phyloP scores from a whole-genome alignment of 1,140 invertebrate species.

The Trissolcus basalis region DNA sequence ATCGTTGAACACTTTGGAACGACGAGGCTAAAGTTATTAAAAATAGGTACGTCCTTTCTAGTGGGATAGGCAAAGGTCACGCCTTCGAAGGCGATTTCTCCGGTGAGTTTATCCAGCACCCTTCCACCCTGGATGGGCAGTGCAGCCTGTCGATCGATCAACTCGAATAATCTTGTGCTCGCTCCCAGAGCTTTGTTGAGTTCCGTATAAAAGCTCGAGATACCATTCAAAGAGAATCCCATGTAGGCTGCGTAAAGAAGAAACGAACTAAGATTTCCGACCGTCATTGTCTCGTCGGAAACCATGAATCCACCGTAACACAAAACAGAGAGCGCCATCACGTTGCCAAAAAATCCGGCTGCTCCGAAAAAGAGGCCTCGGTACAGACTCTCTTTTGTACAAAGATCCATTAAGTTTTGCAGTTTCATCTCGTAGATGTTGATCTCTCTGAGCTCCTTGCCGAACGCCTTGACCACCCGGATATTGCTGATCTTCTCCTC shows the following conservation, averaged over 20 bases:
- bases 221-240: slow-evolving; percentile 89
- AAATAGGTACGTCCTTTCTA: slow-evolving; percentile 79
- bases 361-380: slow-evolving; percentile 93
- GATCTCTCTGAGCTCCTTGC: slow-evolving; percentile 88
- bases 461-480: slow-evolving; percentile 94
- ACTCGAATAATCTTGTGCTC: slow-evolving; percentile 90
- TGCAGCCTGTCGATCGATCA: slow-evolving; percentile 87
- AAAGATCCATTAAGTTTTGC: slow-evolving; percentile 84
- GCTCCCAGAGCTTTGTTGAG: slow-evolving; percentile 95
- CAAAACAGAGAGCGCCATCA: slow-evolving; percentile 92
- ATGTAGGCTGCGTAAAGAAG: slow-evolving; percentile 95
- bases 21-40: slow-evolving; percentile 83
- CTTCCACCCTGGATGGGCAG: slow-evolving; percentile 82
- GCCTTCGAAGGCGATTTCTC: slow-evolving; percentile 83
- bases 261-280: slow-evolving; percentile 94
- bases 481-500: slow-evolving; percentile 96
- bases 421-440: slow-evolving; percentile 83
- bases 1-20: slow-evolving; percentile 84
- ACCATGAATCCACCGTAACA: slow-evolving; percentile 69
- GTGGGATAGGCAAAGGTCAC: slow-evolving; percentile 86
- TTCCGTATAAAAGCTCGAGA: slow-evolving; percentile 93
- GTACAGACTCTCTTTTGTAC: slow-evolving; percentile 91
- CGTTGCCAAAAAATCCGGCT: slow-evolving; percentile 94
- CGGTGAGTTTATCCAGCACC: slow-evolving; percentile 66
- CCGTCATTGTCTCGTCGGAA: slow-evolving; percentile 85